Evolutionary conservation across 2,113 vertebrate genomes (phyloP).

Genomic region (Sorex araneus): DNA sequence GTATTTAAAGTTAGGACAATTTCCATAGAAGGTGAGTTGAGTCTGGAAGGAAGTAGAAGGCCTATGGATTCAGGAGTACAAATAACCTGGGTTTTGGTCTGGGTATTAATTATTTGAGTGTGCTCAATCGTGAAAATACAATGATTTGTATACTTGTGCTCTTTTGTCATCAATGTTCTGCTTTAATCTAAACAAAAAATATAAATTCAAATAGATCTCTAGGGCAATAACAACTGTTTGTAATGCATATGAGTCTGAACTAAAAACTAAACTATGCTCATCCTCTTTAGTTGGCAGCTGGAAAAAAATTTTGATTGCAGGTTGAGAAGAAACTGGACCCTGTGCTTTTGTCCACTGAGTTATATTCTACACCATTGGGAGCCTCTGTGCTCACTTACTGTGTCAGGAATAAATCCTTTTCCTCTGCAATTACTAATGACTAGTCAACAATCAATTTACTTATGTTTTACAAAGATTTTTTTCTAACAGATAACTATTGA

Average conservation of each 20-base stretch:
- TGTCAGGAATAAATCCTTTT: neutral
- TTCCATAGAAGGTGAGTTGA: accelerated
- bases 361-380: neutral
- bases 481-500: slow-evolving; percentile 12
- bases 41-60: neutral
- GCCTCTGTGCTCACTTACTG: neutral
- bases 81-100: neutral
- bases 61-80: neutral
- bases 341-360: neutral
- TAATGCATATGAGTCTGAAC: neutral
- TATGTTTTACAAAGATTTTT: neutral
- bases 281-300: neutral
- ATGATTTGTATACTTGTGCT: neutral
- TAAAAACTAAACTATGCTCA: neutral
- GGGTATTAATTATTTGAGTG: neutral
- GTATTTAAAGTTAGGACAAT: neutral
- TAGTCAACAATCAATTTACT: neutral
- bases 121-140: neutral
- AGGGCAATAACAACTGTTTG: neutral
- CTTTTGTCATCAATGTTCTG: neutral
- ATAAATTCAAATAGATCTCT: slow-evolving; percentile 12
- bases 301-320: neutral
- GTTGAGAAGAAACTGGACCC: neutral
- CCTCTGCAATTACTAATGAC: neutral
- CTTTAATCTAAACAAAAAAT: neutral